Evolutionary conservation across 2,113 vertebrate species (phyloP).

Genomic region (Elgaria multicarinata): DNA sequence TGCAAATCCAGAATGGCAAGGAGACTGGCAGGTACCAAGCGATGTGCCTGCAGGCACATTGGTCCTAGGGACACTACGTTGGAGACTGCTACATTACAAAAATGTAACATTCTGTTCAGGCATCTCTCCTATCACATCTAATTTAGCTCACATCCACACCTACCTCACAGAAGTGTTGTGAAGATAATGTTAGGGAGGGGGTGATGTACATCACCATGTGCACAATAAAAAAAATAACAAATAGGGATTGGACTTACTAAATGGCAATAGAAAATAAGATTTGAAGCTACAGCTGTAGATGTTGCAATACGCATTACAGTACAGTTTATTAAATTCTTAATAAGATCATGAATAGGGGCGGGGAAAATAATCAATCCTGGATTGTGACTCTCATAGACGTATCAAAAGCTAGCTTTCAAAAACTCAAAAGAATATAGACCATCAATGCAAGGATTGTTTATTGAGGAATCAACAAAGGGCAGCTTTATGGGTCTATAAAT

Average conservation of each 20-base stretch:
- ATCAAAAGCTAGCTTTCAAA: slow-evolving; percentile 27
- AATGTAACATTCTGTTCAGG: not conserved
- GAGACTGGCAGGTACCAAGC: too few species aligned
- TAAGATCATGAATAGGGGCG: not conserved
- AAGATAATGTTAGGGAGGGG: not conserved
- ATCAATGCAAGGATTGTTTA: slow-evolving; percentile 51
- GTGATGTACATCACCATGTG: not conserved
- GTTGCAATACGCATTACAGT: not conserved
- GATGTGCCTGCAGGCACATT: too few species aligned
- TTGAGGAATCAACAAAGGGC: slow-evolving; percentile 47
- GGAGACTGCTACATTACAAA: not conserved
- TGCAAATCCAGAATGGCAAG: too few species aligned
- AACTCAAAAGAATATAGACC: slow-evolving; percentile 36
- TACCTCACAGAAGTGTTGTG: not conserved
- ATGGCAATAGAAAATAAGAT: not conserved
- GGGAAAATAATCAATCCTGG: not conserved
- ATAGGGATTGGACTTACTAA: not conserved
- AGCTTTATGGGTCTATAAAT: slow-evolving; percentile 63
- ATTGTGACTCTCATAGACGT: not conserved
- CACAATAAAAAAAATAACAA: not conserved
- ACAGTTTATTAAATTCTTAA: not conserved
- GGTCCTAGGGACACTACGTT: too few species aligned
- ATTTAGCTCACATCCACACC: not conserved
- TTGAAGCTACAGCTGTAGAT: not conserved
- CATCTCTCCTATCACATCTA: not conserved